phyloP scores from a whole-genome alignment of 2,113 vertebrate genomes.

The Halcyon malimbica region DNA sequence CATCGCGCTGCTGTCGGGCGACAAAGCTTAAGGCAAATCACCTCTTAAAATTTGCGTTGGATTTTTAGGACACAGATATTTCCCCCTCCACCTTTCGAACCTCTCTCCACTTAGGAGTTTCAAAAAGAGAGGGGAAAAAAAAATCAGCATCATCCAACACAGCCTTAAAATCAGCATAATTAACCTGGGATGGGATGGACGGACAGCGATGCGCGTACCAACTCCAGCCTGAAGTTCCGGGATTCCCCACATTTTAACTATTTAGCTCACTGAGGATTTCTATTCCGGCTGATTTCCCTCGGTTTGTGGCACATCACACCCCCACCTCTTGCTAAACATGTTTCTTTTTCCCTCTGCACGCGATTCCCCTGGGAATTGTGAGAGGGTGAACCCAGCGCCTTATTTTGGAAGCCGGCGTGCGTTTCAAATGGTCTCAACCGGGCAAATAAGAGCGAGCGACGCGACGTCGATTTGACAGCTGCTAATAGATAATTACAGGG shows the following conservation, averaged over 20 bases:
- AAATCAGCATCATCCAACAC: neutral
- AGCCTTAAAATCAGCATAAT: neutral
- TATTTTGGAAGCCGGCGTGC: neutral
- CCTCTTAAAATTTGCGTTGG: fast-evolving
- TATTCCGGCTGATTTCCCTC: neutral
- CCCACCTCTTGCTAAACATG: neutral
- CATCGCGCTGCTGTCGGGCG: fast-evolving
- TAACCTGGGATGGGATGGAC: fast-evolving
- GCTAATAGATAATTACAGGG: neutral
- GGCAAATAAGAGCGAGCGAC: fast-evolving
- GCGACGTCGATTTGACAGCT: neutral
- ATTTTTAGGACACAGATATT: neutral
- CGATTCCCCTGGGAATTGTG: neutral
- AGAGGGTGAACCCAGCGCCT: fast-evolving
- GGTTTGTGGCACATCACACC: fast-evolving
- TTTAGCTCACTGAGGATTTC: neutral
- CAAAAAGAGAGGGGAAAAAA: neutral
- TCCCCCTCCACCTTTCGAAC: neutral
- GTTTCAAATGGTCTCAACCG: neutral
- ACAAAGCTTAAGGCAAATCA: fast-evolving
- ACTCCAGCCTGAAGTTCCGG: neutral
- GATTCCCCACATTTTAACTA: neutral
- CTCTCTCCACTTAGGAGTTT: neutral
- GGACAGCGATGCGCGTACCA: fast-evolving
- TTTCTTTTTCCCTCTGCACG: neutral